These are phyloP conservation scores for Rhopalosiphum padi DNA, from an alignment of 1,140 invertebrate genomes.

Conservation along the genomic window DNA sequence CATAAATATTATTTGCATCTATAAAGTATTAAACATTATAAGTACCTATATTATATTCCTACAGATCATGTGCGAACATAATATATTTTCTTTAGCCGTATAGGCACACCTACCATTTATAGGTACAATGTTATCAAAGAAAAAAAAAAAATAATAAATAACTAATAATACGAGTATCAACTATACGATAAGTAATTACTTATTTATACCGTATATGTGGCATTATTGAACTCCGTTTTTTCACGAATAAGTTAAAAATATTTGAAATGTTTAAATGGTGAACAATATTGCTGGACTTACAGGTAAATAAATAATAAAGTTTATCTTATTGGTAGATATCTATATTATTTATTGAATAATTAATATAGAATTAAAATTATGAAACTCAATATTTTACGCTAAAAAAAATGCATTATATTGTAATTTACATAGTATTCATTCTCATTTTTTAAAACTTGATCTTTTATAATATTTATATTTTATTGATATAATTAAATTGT, in stretches of 20 bases:
- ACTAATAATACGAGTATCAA: neutral
- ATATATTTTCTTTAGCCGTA: neutral
- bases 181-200: neutral
- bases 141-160: neutral
- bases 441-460: too few relatives aligned
- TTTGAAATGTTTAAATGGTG: neutral
- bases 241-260: neutral
- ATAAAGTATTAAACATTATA: neutral
- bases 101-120: neutral
- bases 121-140: neutral
- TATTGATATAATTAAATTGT: too few relatives aligned
- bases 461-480: too few relatives aligned
- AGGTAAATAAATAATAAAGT: neutral
- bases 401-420: too few relatives aligned
- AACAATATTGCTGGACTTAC: neutral
- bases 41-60: neutral
- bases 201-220: neutral
- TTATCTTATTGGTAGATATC: neutral
- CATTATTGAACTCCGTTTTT: neutral
- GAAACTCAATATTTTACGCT: too few relatives aligned
- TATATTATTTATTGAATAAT: too few relatives aligned
- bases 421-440: too few relatives aligned
- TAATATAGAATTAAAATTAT: too few relatives aligned
- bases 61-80: neutral
- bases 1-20: conserved; percentile 39